Evolutionary conservation across 2,888 invertebrate genomes (phyloP).

Genomic region (Tenthredo notha): DNA sequence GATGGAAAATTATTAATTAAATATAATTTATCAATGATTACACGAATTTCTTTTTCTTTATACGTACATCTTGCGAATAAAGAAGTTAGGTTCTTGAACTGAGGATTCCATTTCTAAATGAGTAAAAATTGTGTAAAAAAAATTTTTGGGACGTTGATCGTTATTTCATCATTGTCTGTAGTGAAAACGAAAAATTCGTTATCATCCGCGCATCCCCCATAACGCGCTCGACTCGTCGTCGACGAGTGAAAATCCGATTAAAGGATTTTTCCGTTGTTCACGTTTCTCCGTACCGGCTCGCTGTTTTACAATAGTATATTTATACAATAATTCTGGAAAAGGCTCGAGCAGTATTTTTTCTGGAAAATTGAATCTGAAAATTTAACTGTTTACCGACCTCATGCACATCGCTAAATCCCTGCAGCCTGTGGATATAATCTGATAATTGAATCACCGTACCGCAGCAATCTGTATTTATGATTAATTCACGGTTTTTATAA

Average conservation of each 20-base stretch:
- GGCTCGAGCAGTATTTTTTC: constrained; percentile 37
- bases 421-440: neutral
- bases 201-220: constrained; percentile 39
- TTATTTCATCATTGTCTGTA: neutral
- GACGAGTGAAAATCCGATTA: constrained; percentile 37
- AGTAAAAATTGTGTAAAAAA: neutral
- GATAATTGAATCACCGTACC: neutral
- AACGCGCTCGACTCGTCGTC: constrained; percentile 26
- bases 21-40: neutral
- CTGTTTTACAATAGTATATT: constrained; percentile 30
- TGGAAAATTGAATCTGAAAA: constrained; percentile 37
- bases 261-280: constrained; percentile 30
- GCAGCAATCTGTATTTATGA: neutral
- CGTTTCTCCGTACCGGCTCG: neutral
- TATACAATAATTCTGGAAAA: constrained; percentile 25
- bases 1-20: neutral
- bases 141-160: neutral
- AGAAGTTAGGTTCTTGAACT: neutral
- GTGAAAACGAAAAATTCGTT: constrained; percentile 27
- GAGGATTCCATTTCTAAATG: neutral
- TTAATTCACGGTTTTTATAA: neutral
- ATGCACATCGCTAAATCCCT: neutral
- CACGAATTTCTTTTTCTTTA: neutral
- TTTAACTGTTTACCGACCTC: constrained; percentile 22
- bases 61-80: too few relatives aligned